Evolutionary conservation across 35 echinoderm and acorn worm genomes (phyloP).

Genomic region (Heliocidaris tuberculata): DNA sequence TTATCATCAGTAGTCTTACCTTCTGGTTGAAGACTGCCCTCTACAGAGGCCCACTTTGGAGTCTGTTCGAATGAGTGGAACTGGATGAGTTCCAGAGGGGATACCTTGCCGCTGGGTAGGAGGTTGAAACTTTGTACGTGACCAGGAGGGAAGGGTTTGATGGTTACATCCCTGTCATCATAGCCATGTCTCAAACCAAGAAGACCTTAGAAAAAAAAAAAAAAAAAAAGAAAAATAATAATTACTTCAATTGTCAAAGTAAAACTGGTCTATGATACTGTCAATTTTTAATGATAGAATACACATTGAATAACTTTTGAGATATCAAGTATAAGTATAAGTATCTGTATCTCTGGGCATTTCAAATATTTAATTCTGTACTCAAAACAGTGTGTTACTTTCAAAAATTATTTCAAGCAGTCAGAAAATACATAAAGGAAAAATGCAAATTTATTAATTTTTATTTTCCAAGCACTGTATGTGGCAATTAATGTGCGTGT

Average conservation of each 20-base stretch:
- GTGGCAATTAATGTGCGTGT: too few relatives aligned
- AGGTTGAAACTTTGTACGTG: conserved; percentile 78
- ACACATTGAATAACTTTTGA: not conserved
- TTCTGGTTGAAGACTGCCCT: conserved; percentile 44
- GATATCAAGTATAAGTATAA: too few relatives aligned
- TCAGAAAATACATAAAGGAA: too few relatives aligned
- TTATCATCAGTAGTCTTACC: too few relatives aligned
- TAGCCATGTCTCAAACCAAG: conserved; percentile 58
- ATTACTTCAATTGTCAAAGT: not conserved
- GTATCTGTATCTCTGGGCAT: too few relatives aligned
- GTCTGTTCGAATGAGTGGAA: conserved; percentile 65
- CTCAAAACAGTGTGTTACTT: too few relatives aligned
- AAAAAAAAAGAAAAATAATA: not conserved
- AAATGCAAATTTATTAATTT: too few relatives aligned
- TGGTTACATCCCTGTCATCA: conserved; percentile 63
- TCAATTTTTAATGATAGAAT: not conserved
- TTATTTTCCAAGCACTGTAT: too few relatives aligned
- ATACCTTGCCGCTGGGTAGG: conserved; percentile 64
- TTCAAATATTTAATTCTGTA: too few relatives aligned
- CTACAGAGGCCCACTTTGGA: conserved; percentile 80
- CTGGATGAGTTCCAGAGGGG: conserved; percentile 54
- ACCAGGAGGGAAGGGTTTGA: conserved; percentile 84
- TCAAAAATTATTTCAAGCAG: too few relatives aligned
- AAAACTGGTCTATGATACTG: not conserved
- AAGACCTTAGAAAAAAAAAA: conserved; percentile 47